Conservation (phyloP, 2,888 invertebrate species). For the Drosophila diplacantha region DNA sequence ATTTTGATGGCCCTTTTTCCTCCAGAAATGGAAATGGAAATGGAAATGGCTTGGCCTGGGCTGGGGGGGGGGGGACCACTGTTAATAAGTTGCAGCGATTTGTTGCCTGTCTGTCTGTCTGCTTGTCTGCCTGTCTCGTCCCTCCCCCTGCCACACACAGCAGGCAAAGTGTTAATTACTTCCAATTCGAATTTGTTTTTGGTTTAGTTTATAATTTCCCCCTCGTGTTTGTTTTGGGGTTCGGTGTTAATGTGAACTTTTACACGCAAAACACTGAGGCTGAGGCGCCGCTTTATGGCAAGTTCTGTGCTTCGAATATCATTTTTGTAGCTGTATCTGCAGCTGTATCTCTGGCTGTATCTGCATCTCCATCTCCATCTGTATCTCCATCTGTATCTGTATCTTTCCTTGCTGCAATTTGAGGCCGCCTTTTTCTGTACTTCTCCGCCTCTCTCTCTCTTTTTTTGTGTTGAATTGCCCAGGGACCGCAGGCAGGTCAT, state of each 20-base stretch:
- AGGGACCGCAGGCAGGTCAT: constrained; percentile 44
- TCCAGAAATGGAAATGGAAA: constrained; percentile 9
- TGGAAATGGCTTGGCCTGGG: constrained; percentile 3
- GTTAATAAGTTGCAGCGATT: constrained; percentile 68
- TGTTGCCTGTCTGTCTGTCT: constrained; percentile 57
- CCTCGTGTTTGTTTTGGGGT: constrained; percentile 10
- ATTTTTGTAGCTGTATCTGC: background rate
- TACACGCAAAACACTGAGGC: constrained; percentile 40
- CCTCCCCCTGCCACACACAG: constrained; percentile 7
- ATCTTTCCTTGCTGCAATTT: constrained; percentile 16
- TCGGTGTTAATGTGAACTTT: constrained; percentile 51
- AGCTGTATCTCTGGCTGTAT: background rate
- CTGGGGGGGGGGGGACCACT: constrained; percentile 12
- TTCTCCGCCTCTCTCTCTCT: background rate
- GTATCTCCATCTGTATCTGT: background rate
- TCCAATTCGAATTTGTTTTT: constrained; percentile 60
- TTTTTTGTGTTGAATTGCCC: constrained; percentile 41
- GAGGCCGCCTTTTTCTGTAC: constrained; percentile 5
- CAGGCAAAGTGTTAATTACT: constrained; percentile 62
- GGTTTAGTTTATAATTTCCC: constrained; percentile 55
- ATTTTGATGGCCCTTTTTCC: constrained; percentile 39
- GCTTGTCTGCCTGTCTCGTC: background rate
- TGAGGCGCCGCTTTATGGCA: constrained; percentile 21
- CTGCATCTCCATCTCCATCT: background rate
- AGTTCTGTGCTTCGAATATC: constrained; percentile 4